These are phyloP conservation scores for Haliaeetus leucogaster DNA, from an alignment of 2,113 vertebrate species.

Conservation along the genomic window DNA sequence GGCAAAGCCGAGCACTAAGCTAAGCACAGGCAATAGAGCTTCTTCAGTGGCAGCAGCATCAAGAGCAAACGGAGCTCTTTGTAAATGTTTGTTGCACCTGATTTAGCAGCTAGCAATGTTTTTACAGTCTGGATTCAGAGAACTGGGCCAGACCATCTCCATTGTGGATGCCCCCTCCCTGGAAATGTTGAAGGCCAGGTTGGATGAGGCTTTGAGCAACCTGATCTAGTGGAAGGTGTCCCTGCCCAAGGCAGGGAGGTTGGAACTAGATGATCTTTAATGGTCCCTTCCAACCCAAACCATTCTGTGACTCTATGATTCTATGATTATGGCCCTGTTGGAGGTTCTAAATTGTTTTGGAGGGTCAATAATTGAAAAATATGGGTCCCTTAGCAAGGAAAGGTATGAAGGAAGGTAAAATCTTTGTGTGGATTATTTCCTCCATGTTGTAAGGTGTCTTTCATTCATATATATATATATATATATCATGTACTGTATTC, in stretches of 20 bases:
- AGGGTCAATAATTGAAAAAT: not conserved
- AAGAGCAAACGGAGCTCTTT: not conserved
- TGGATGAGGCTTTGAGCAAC: not conserved
- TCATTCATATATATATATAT: not conserved
- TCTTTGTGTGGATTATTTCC: not conserved
- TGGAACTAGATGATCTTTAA: not conserved
- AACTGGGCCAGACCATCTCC: not conserved
- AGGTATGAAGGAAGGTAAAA: not conserved
- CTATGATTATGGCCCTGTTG: not conserved
- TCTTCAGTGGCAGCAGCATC: not conserved
- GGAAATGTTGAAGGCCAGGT: not conserved
- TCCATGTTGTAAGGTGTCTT: not conserved
- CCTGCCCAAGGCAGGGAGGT: fast-evolving
- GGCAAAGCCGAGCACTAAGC: not conserved
- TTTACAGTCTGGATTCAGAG: not conserved
- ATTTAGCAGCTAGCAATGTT: not conserved
- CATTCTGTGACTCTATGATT: not conserved
- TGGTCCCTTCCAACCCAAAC: not conserved
- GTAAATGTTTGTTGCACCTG: not conserved
- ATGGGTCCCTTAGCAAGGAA: not conserved
- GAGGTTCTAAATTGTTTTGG: not conserved
- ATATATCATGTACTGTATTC: not conserved
- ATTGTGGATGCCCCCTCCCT: not conserved
- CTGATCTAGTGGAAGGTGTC: not conserved
- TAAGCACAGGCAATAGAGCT: not conserved